Conservation (phyloP, 2,797 vertebrate genomes). For the Pterois miles region DNA sequence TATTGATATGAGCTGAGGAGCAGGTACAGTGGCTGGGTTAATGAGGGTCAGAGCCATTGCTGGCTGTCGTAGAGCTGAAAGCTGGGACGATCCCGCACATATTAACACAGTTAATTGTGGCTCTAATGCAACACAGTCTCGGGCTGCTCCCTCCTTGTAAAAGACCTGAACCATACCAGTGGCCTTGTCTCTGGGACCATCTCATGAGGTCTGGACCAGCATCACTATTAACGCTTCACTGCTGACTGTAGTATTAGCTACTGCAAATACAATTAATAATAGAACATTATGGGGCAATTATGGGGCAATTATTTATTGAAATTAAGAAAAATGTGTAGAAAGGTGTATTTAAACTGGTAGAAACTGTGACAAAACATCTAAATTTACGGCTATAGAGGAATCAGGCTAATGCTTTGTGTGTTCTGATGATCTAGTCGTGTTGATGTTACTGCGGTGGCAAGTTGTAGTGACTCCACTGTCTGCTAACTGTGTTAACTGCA, state of each 20-base stretch:
- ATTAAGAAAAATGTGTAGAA: not conserved
- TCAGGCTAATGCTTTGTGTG: too few species aligned
- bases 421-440: too few species aligned
- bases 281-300: not conserved
- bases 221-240: not conserved
- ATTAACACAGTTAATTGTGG: constrained; percentile 62
- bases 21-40: constrained; percentile 65
- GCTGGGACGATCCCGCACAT: constrained; percentile 37
- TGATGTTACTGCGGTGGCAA: too few species aligned
- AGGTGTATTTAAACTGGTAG: not conserved
- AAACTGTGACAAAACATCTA: too few species aligned
- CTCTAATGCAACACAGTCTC: constrained; percentile 48
- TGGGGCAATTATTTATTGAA: not conserved
- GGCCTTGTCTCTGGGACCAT: constrained; percentile 13
- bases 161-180: constrained; percentile 46
- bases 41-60: constrained; percentile 65
- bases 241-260: not conserved
- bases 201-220: constrained; percentile 15
- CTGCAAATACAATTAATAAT: not conserved
- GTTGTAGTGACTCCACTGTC: too few species aligned
- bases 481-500: too few species aligned
- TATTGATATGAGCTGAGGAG: constrained; percentile 56
- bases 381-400: too few species aligned
- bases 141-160: constrained; percentile 56
- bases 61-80: constrained; percentile 37